Evolutionary conservation across 1,140 invertebrate species (phyloP), one percentile per base, ranked within the genome.

Genomic region (Zophobas morio): DNA sequence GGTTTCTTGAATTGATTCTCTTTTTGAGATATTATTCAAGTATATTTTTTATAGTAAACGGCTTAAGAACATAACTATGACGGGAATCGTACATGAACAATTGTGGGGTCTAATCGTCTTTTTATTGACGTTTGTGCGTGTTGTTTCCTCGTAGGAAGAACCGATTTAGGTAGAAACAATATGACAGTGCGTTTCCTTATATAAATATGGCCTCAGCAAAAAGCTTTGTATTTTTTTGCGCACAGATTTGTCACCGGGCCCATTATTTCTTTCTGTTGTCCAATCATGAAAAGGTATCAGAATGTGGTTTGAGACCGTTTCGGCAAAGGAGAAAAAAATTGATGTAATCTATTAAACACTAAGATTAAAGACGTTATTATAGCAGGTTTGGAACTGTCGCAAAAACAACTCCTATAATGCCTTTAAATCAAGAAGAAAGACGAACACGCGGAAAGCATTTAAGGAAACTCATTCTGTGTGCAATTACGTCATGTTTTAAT

Each of bases 311-410:
- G 39, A 32, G 60, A 42, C 60, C 60, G 60, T 66, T 66, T 66
- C 60, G 60, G 37, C 39, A n/a, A 20, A 6, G 39, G 39, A 66
- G 20, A 8, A 66, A 66, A 66, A 66, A 66, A 66, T 66, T 66
- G 60, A 66, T 40, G 60, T 66, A 66, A 66, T 66, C 60, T 66
- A 66, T 66, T 66, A 66, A 66, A 66, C 60, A 66, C 60, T 66
- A 66, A 66, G 60, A 66, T 66, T 66, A 66, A 66, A 66, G 60
- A 66, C 60, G 60, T 66, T 66, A 66, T 66, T 66, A 66, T 66
- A 42, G 60, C 60, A 66, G 60, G 60, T 66, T 66, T 37, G 60
- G 20, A 20, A 46, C 60, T 66, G 60, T 66, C 40, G 60, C 60
- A 66, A 66, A 42, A 66, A 66, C 60, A 66, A 66, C 33, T 66